A percentile compares a stretch with the other conserved stretches of the same genome.
Conservation (phyloP, 2,797 vertebrate species). For the Arctocebus calabarensis region DNA sequence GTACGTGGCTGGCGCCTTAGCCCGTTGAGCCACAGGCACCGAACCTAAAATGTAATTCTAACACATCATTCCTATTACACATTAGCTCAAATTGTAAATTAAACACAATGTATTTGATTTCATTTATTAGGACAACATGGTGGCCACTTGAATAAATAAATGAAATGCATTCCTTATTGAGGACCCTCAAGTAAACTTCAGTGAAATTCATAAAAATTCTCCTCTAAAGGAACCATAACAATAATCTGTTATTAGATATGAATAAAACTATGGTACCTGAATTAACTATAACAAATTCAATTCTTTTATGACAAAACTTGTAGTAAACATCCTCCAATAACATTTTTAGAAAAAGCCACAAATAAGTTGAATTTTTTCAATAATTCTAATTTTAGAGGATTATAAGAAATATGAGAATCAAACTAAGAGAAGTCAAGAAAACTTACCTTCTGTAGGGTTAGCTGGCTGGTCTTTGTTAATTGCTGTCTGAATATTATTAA, state of each 20-base stretch:
- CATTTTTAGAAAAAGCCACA: slow-evolving; percentile 43
- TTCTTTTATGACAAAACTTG: slow-evolving; percentile 31
- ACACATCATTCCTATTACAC: neutral
- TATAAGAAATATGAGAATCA: neutral
- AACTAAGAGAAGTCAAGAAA: slow-evolving; percentile 31
- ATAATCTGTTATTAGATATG: neutral
- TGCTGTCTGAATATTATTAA: slow-evolving; percentile 96
- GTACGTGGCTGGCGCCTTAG: too few species aligned
- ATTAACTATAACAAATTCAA: neutral
- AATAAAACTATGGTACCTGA: neutral
- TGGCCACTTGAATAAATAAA: slow-evolving; percentile 29
- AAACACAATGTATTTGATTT: neutral
- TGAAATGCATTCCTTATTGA: neutral
- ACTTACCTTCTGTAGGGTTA: slow-evolving; percentile 96
- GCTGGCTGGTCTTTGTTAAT: slow-evolving; percentile 97
- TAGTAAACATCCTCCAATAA: slow-evolving; percentile 22
- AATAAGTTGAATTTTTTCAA: slow-evolving; percentile 16
- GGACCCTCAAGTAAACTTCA: slow-evolving; percentile 36
- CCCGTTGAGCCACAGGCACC: too few species aligned
- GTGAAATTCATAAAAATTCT: neutral
- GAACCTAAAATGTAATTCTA: too few species aligned
- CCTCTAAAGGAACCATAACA: neutral
- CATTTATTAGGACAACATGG: slow-evolving; percentile 25
- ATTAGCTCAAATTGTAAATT: slow-evolving; percentile 55
- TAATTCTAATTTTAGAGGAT: slow-evolving; percentile 21